Base-by-base conservation (phyloP, 2,888 invertebrate genomes). In the Argyresthia goedartella region DNA sequence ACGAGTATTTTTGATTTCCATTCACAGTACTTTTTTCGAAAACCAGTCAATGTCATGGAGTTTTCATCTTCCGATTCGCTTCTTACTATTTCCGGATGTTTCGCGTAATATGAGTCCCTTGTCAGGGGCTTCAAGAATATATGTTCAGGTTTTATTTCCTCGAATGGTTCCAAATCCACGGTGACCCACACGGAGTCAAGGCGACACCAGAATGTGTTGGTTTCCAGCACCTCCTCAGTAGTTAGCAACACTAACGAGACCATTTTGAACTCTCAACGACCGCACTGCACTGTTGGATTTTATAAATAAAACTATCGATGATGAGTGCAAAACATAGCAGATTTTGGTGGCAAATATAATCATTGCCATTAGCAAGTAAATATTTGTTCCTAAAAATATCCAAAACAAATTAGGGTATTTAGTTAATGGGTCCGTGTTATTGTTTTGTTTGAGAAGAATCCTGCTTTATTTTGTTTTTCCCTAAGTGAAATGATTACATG, bases 21-120 rank as follows among this genome's bases (percentile, higher is more conserved):
- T 56, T 81, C 71, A 43, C 62, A 59, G 54, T 82, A 76, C 64
- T 84, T 85, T 34, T 54, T 66, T 59, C 61, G 64, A 60, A 85
- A 85, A 36, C 81, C 84, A 35, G 62, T 70, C 8, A 84, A 56
- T 49, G 75, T 77, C 42, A 82, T 56, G 1, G 81, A 73, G 53
- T 67, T 76, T 56, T 85, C 85, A 35, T 84, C 86, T 52, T 86
- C 86, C 0, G 85, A 85, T 63, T 84, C 84, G 57, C 86, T 85
- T 64, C 84, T 68, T 1, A 76, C 74, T 67, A 86, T 81, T 46
- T 85, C 84, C 1, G 84, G 84, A 56, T 69, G 70, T 56, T 73
- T 81, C 0, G 79, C 65, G 55, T 86, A 84, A 54, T 85, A 86
- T 15, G 71, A 60, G 55, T 85, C 86, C 62, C 76, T 76, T 13